Conservation (phyloP, 2,797 vertebrate genomes). For the Leptodactylus fallax region DNA sequence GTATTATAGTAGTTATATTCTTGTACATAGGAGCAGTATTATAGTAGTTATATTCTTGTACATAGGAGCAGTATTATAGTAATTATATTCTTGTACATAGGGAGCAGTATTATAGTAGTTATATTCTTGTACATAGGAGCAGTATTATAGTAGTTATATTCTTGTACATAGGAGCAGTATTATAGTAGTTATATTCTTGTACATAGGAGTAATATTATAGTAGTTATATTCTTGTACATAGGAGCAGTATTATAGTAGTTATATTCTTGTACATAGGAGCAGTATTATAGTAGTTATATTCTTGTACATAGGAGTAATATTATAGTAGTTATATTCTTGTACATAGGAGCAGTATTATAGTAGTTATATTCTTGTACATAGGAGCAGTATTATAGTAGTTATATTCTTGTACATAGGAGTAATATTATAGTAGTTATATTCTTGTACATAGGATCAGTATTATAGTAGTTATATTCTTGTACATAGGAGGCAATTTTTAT, state of each 20-base stretch:
- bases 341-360: neutral
- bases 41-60: neutral
- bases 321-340: neutral
- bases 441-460: neutral
- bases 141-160: too few relatives aligned
- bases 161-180: neutral
- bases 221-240: neutral
- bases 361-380: neutral
- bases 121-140: neutral
- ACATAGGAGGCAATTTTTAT: too few relatives aligned
- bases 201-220: neutral
- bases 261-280: neutral
- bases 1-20: too few relatives aligned
- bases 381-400: neutral
- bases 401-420: neutral
- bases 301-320: neutral
- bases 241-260: neutral
- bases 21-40: neutral
- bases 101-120: neutral
- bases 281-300: too few relatives aligned
- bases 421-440: too few relatives aligned
- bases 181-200: neutral
- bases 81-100: neutral
- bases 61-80: neutral
- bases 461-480: neutral